Conservation (phyloP, 2,888 invertebrate genomes). For the Drosophila niveifrons region DNA sequence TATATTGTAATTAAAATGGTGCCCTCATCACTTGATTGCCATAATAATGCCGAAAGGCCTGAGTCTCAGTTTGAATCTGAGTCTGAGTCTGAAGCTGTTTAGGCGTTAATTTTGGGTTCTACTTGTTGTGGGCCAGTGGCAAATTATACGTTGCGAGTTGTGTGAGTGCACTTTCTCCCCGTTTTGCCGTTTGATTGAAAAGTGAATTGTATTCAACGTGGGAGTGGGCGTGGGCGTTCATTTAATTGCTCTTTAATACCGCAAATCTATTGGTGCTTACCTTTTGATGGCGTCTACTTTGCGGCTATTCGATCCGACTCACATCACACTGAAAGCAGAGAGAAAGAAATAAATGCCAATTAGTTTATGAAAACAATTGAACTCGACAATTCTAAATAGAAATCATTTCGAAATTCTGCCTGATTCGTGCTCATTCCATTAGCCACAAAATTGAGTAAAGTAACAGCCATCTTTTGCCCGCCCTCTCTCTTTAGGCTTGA, state of each 20-base stretch:
- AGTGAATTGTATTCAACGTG: constrained; percentile 57
- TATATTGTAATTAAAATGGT: constrained; percentile 58
- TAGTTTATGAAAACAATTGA: constrained; percentile 61
- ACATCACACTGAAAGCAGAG: constrained; percentile 57
- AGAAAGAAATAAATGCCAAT: constrained; percentile 39
- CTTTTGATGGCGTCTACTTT: constrained; percentile 50
- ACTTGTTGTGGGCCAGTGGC: constrained; percentile 44
- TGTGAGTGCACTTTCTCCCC: constrained; percentile 72
- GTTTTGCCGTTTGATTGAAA: constrained; percentile 23
- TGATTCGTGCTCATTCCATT: neutral
- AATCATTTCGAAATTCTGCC: constrained; percentile 1
- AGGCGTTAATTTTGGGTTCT: constrained; percentile 80
- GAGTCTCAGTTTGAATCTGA: neutral
- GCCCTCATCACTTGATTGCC: constrained; percentile 63
- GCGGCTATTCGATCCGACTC: constrained; percentile 58
- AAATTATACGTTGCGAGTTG: constrained; percentile 65
- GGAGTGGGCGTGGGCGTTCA: constrained; percentile 32
- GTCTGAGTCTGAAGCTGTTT: constrained; percentile 43
- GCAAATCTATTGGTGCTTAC: constrained; percentile 64
- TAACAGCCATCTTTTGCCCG: neutral
- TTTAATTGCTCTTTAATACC: constrained; percentile 65
- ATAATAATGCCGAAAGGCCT: constrained; percentile 42
- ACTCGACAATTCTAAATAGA: neutral
- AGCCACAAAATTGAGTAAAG: constrained; percentile 10
- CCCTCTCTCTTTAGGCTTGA: neutral